Conservation (phyloP, 2,113 vertebrate species). For the Sturnus vulgaris region DNA sequence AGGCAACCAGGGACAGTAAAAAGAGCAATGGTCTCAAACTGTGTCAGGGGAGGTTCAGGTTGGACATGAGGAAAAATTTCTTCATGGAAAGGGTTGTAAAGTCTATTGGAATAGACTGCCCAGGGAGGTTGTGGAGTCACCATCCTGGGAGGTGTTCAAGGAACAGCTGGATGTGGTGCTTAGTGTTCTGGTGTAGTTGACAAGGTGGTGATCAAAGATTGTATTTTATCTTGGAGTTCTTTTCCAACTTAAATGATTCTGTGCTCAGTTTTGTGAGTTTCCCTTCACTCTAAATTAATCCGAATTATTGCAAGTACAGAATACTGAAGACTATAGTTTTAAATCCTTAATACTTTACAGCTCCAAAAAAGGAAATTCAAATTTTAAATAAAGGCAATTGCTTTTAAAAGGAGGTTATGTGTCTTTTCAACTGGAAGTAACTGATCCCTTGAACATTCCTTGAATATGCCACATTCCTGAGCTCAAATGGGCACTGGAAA, state of each 20-base stretch:
- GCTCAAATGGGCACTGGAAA: background rate
- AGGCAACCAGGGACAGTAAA: background rate
- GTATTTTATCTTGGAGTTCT: background rate
- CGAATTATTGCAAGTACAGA: background rate
- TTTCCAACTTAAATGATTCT: background rate
- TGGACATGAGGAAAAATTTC: background rate
- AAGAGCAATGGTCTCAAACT: too few species aligned
- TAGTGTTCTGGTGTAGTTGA: background rate
- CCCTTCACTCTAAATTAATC: background rate
- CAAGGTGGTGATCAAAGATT: background rate
- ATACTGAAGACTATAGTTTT: background rate
- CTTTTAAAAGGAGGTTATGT: background rate
- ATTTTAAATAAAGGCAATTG: background rate
- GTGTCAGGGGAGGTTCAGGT: background rate
- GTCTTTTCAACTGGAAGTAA: background rate
- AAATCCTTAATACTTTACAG: background rate
- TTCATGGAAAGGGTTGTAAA: background rate
- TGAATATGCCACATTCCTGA: background rate
- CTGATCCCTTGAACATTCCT: background rate
- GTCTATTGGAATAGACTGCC: background rate
- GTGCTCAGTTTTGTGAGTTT: background rate
- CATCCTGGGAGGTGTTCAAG: background rate
- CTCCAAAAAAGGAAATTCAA: background rate
- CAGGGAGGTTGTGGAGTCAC: accelerated
- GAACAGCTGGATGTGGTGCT: background rate